These are phyloP conservation scores for Nyleta sp. DNA, from an alignment of 2,888 invertebrate species.

Conservation along the genomic window DNA sequence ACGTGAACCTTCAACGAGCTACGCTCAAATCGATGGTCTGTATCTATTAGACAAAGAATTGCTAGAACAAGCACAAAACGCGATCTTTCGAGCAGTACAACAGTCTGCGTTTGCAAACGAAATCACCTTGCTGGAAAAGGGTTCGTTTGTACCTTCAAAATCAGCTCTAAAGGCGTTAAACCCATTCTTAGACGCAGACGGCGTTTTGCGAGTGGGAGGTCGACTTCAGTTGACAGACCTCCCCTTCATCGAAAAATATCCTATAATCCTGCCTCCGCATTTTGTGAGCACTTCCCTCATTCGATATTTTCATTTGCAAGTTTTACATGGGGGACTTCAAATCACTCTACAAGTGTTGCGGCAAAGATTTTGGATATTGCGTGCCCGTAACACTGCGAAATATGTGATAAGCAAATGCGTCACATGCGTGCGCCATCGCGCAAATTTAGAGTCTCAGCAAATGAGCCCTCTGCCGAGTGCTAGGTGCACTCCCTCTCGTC, in stretches of 20 bases:
- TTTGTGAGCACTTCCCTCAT: background rate
- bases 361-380: background rate
- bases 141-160: too few species aligned
- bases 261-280: background rate
- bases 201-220: too few species aligned
- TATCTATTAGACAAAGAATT: too few species aligned
- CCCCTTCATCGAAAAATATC: background rate
- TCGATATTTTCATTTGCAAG: background rate
- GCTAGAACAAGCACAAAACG: too few species aligned
- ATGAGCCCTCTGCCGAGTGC: background rate
- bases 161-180: too few species aligned
- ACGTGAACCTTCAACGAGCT: too few species aligned
- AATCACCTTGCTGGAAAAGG: too few species aligned
- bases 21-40: too few species aligned
- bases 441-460: background rate
- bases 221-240: too few species aligned
- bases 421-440: background rate
- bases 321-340: conserved; percentile 1
- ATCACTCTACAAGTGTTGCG: background rate
- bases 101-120: too few species aligned
- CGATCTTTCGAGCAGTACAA: too few species aligned
- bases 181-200: too few species aligned
- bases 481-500: background rate
- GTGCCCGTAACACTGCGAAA: background rate
- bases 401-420: conserved; percentile 3